Conservation (phyloP, 2,888 invertebrate genomes). For the Pristionchus maxplancki region DNA sequence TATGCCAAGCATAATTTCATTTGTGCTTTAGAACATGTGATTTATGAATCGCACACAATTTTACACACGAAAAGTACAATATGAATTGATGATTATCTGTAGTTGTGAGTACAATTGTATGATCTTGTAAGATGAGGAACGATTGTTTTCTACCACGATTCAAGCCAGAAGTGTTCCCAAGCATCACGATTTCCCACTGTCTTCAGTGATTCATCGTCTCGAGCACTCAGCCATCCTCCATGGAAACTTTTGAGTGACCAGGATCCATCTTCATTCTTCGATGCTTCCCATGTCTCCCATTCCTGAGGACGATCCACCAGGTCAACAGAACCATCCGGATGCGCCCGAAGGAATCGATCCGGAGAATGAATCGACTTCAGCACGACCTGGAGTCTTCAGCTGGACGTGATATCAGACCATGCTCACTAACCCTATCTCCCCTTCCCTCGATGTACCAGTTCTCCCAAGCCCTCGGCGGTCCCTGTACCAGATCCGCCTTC, state of each 20-base stretch:
- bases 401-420: not conserved
- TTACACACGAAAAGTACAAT: too few relatives aligned
- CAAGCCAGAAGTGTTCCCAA: not conserved
- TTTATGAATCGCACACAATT: too few relatives aligned
- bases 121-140: too few relatives aligned
- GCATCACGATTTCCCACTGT: too few relatives aligned
- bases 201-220: not conserved
- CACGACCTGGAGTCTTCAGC: not conserved
- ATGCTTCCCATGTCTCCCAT: not conserved
- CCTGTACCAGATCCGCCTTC: not conserved
- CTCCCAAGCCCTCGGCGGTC: not conserved
- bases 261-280: not conserved
- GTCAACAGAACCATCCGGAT: not conserved
- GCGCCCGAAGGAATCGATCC: not conserved
- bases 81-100: too few relatives aligned
- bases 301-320: not conserved
- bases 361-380: not conserved
- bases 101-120: too few relatives aligned
- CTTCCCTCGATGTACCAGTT: not conserved
- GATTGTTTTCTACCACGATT: not conserved
- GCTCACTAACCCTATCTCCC: not conserved
- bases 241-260: not conserved
- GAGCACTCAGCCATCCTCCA: not conserved
- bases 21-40: too few relatives aligned
- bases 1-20: too few relatives aligned